Conservation (phyloP, 2,113 vertebrate species). For the Calidris pygmaea region DNA sequence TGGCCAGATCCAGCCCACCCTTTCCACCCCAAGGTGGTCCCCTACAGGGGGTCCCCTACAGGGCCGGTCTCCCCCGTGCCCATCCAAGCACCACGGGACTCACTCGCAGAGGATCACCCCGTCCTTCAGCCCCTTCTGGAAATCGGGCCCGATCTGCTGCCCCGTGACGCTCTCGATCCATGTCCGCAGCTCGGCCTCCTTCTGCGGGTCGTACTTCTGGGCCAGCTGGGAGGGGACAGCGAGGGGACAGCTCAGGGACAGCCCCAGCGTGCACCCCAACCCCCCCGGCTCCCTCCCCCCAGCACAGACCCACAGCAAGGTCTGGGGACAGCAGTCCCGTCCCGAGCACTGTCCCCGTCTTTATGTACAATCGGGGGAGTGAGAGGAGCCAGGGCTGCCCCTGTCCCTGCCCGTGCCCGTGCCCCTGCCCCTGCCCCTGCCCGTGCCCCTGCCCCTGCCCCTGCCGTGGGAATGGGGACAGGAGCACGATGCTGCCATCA, state of each 20-base stretch:
- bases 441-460: neutral
- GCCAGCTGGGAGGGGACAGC: slow-evolving; percentile 77
- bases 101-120: slow-evolving; percentile 92
- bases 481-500: neutral
- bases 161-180: slow-evolving; percentile 91
- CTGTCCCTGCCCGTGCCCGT: neutral
- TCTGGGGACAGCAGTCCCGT: neutral
- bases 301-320: accelerated
- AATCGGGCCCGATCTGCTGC: slow-evolving; percentile 82
- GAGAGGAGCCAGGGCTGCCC: no score
- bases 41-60: neutral
- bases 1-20: accelerated
- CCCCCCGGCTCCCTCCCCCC: no score
- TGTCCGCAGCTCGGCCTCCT: slow-evolving; percentile 85
- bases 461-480: accelerated
- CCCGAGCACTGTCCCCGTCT: accelerated
- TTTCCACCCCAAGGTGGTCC: neutral
- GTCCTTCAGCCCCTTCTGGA: slow-evolving; percentile 91
- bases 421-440: neutral
- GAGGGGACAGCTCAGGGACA: neutral
- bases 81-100: slow-evolving; percentile 36
- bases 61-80: neutral
- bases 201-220: slow-evolving; percentile 91
- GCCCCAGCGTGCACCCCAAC: accelerated
- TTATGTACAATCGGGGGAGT: accelerated